These are phyloP conservation scores for Heteronetta atricapilla DNA, from an alignment of 2,113 vertebrate genomes.

Conservation along the genomic window DNA sequence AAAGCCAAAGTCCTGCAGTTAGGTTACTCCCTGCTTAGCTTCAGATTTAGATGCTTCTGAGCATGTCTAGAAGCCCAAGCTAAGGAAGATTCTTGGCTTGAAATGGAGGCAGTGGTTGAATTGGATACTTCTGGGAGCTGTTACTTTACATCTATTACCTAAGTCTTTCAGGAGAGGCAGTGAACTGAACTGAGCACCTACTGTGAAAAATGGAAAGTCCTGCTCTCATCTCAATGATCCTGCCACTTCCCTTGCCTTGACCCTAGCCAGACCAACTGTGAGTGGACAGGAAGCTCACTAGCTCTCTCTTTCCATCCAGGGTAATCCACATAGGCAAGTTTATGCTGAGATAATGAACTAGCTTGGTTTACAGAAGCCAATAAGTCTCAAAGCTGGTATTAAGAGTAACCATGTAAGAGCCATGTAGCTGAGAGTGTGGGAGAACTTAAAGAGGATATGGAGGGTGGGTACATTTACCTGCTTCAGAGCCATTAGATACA, in stretches of 20 bases:
- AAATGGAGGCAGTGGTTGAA: neutral
- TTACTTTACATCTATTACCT: neutral
- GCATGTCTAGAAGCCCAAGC: neutral
- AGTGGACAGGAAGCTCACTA: neutral
- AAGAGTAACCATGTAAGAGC: neutral
- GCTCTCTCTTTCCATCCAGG: neutral
- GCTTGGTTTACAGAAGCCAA: neutral
- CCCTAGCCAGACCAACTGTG: neutral
- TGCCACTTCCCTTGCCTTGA: neutral
- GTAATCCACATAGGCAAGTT: neutral
- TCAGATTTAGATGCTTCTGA: neutral
- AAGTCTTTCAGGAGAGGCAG: neutral
- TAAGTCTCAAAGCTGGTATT: neutral
- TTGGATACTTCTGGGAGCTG: neutral
- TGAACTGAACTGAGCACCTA: neutral
- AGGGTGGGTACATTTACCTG: neutral
- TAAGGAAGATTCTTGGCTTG: neutral
- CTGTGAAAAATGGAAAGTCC: neutral
- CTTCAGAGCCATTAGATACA: neutral
- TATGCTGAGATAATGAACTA: neutral
- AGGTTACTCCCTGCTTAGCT: neutral
- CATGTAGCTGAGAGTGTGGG: accelerated
- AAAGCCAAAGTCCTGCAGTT: neutral
- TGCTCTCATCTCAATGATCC: neutral
- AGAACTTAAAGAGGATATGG: neutral